Base-by-base conservation (phyloP, 2,888 invertebrate species). In the Arge pagana region DNA sequence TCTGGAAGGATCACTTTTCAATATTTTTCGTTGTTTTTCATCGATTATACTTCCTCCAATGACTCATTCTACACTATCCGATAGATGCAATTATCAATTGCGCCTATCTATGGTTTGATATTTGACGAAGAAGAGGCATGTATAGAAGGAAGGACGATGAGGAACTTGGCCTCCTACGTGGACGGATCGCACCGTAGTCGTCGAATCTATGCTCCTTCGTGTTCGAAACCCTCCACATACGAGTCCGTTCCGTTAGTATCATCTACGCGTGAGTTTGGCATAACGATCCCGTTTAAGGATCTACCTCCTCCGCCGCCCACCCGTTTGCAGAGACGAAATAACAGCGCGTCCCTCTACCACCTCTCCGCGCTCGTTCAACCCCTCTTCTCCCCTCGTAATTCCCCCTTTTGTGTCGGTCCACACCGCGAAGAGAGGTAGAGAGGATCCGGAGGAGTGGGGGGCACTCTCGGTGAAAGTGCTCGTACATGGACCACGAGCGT, bases 221-320 rank as follows among this genome's bases (percentile, higher is more conserved):
- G n/a, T n/a, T n/a, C n/a, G n/a, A n/a, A n/a, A n/a, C n/a, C n/a
- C n/a, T n/a, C n/a, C n/a, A n/a, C n/a, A n/a, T n/a, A n/a, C n/a
- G n/a, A n/a, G n/a, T n/a, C n/a, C n/a, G n/a, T n/a, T 16, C 33
- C 33, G 21, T 35, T 7, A 4, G 23, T n/a, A n/a, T 11, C 28
- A 13, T 30, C 18, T 28, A 37, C 28, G 48, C 24, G 26, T 28
- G 59, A 65, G 65, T 70, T 64, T 35, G 33, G 67, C 67, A 68
- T 72, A 72, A 73, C 72, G 72, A 73, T 73, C 70, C 71, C 71
- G 67, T 72, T 72, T 72, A 72, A 72, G 71, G 68, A 72, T 67
- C 66, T 64, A 53, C 56, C 59, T 55, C 35, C 48, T 37, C 53
- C 49, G 48, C 35, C 53, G 39, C 42, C 52, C 50, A 43, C 49